Percentiles rank a stretch among this genome's conserved stretches.
Conservation (phyloP, 2,797 vertebrate species). For the Takifugu ocellatus region DNA sequence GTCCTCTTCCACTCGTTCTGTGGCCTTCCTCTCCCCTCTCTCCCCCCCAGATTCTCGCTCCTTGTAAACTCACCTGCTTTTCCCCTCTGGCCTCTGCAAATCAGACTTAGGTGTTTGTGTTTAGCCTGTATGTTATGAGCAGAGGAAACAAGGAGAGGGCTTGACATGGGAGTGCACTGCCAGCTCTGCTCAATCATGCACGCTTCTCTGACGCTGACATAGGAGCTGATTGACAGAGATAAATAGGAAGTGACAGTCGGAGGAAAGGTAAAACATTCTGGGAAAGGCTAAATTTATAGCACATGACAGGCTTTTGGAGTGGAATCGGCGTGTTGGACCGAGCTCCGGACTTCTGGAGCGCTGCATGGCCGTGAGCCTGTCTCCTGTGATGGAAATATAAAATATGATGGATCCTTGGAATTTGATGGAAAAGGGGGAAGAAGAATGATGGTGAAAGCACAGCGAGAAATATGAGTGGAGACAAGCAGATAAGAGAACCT, state of each 20-base stretch:
- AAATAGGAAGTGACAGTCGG: slow-evolving; percentile 53
- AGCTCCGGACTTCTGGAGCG: slow-evolving; percentile 45
- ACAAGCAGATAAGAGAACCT: slow-evolving; percentile 47
- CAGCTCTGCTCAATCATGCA: slow-evolving; percentile 45
- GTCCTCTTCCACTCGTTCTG: slow-evolving; percentile 23
- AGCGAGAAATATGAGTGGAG: slow-evolving; percentile 29
- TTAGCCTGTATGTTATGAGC: slow-evolving; percentile 12
- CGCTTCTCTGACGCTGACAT: slow-evolving; percentile 44
- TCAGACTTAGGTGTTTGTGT: slow-evolving; percentile 21
- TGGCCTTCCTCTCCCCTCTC: slow-evolving; percentile 42
- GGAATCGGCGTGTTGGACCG: slow-evolving; percentile 39
- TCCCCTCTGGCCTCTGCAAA: slow-evolving; percentile 38
- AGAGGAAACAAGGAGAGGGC: slow-evolving; percentile 25
- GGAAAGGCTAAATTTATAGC: slow-evolving; percentile 57
- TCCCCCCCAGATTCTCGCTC: slow-evolving; percentile 25
- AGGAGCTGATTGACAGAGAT: slow-evolving; percentile 49
- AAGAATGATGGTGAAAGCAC: slow-evolving; percentile 20
- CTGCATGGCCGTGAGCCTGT: slow-evolving; percentile 31
- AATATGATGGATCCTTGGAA: slow-evolving; percentile 64
- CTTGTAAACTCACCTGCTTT: slow-evolving; percentile 54
- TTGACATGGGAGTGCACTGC: slow-evolving; percentile 44
- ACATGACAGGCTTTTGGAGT: slow-evolving; percentile 64
- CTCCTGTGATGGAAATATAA: slow-evolving; percentile 63
- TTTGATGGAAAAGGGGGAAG: slow-evolving; percentile 40
- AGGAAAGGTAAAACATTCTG: slow-evolving; percentile 51